Conservation (phyloP, 2,797 vertebrate genomes). For the Hydrophis major region DNA sequence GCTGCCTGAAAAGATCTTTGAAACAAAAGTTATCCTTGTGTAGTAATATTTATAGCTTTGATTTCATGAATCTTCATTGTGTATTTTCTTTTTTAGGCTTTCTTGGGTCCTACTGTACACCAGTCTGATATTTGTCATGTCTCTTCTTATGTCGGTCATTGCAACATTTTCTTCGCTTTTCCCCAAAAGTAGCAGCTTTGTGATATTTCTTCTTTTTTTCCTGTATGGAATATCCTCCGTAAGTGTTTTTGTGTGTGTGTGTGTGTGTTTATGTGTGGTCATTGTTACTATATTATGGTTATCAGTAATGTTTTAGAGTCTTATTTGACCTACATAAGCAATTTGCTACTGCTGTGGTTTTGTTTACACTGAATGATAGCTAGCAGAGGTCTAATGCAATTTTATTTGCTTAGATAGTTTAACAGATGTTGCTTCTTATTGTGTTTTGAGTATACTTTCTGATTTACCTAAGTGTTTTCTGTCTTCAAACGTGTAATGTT, state of each 20-base stretch:
- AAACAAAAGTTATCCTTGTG: conserved; percentile 6
- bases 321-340: neutral
- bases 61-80: conserved; percentile 6
- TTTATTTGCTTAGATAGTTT: neutral
- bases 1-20: neutral
- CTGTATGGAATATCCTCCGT: conserved; percentile 95
- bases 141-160: conserved; percentile 92
- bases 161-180: conserved; percentile 90
- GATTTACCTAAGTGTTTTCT: neutral
- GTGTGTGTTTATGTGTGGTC: neutral
- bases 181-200: conserved; percentile 86
- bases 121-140: conserved; percentile 89
- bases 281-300: neutral
- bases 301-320: neutral
- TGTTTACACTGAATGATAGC: neutral
- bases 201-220: conserved; percentile 92
- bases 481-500: neutral
- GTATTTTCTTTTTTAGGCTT: conserved; percentile 76
- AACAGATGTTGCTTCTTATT: neutral
- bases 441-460: neutral
- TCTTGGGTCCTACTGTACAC: conserved; percentile 95
- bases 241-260: conserved; percentile 71
- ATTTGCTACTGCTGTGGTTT: neutral
- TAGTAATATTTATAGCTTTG: neutral
- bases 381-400: neutral